Base-by-base conservation (phyloP, 2,797 vertebrate species). In the Artibeus jamaicensis region DNA sequence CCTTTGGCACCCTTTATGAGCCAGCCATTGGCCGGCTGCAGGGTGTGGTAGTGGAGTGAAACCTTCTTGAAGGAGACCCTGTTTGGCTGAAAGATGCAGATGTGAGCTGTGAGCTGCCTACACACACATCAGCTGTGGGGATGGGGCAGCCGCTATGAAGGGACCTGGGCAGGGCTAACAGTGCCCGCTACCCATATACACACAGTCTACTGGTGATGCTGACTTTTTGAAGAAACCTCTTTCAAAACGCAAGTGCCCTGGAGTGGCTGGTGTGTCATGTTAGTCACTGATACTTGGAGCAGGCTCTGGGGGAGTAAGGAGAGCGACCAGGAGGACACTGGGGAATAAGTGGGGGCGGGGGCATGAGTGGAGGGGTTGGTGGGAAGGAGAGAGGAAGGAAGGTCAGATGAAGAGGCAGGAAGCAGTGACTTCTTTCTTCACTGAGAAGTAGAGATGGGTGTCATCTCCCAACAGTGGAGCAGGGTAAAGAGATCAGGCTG, bases 141-240 rank as follows among this genome's bases (percentile, higher is more conserved):
- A 1, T 9, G 77, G 44, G 42, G 24, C 10, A 8, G 44, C 26
- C 0, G 16, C 39, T 21, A 7, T 18, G 50, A 37, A 24, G 16
- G 10, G 8, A 32, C 34, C 22, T 44, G 37, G 73, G 44, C 42
- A 46, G 16, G 53, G 44, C 42, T n/a, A 9, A 21, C 46, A 32
- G 76, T 32, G 19, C 57, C 37, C 24, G 2, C 44, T 3, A 2
- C 53, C 19, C 9, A 0, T 4, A 24, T 0, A 55, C 26, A 22
- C 10, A 65, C 78, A 42, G 1, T n/a, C 50, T 39, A 2, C 16
- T 39, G 71, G 34, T 39, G 19, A 14, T 37, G 24, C 44, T 21
- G 3, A 12, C 29, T 62, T 42, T 46, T 44, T 19, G 29, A 57
- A 32, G 12, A 18, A 67, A 44, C 59, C 37, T 65, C 57, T 89